A percentile compares a stretch with the other conserved stretches of the same genome.
Evolutionary conservation across 1,140 invertebrate species (phyloP).

Genomic region (Drosophila quadrilineata): DNA sequence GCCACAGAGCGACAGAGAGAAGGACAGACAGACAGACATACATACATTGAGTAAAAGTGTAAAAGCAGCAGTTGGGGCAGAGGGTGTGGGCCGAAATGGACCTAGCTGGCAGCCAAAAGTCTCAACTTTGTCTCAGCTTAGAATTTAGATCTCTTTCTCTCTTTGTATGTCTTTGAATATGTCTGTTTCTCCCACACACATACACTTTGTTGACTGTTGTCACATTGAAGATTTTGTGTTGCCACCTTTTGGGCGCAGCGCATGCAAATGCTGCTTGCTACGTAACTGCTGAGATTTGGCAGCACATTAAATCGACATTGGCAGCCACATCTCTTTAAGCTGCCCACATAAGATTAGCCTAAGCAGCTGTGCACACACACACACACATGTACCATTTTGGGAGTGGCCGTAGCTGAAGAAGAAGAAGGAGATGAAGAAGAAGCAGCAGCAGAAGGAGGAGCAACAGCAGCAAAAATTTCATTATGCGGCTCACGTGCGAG

Average conservation of each 20-base stretch:
- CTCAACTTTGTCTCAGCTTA: constrained; percentile 21
- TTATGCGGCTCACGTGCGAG: constrained; percentile 80
- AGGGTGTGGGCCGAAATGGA: neutral
- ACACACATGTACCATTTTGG: constrained; percentile 23
- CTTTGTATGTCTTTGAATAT: constrained; percentile 4
- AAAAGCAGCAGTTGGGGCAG: constrained; percentile 9
- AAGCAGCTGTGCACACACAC: constrained; percentile 69
- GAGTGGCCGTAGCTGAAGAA: too few species aligned
- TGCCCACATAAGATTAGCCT: constrained; percentile 71
- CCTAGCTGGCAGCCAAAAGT: constrained; percentile 9
- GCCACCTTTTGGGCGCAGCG: constrained; percentile 59
- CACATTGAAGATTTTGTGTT: constrained; percentile 77
- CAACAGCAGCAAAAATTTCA: constrained; percentile 59
- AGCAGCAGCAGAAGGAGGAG: constrained; percentile 52
- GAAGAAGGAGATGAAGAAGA: too few species aligned
- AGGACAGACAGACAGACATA: neutral
- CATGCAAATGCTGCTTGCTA: constrained; percentile 64
- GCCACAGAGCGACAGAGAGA: constrained; percentile 28
- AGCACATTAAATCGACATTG: constrained; percentile 64
- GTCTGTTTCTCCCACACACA: too few species aligned
- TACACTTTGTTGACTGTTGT: constrained; percentile 41
- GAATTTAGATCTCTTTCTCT: too few species aligned
- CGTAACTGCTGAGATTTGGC: constrained; percentile 64
- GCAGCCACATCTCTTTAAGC: constrained; percentile 61
- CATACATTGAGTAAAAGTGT: constrained; percentile 25